These are phyloP conservation scores for Oryzias celebensis DNA, from an alignment of 2,113 vertebrate genomes.

Conservation along the genomic window DNA sequence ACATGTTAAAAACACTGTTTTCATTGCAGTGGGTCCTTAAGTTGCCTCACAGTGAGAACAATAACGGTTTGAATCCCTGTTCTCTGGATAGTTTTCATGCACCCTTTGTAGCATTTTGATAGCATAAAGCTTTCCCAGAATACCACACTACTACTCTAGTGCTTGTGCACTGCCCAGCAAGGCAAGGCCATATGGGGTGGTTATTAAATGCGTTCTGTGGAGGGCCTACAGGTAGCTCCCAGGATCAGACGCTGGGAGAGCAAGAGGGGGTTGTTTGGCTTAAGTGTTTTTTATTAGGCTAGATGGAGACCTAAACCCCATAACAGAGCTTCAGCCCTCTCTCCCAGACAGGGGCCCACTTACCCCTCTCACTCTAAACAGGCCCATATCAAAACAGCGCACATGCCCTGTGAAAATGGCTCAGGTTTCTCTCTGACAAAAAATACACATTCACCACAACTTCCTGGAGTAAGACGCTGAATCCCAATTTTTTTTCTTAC, in stretches of 20 bases:
- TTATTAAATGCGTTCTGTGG: conserved; percentile 69
- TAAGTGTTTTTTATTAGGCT: conserved; percentile 81
- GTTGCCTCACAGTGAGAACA: too few relatives aligned
- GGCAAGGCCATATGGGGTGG: conserved; percentile 16
- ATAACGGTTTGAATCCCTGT: too few relatives aligned
- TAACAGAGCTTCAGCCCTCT: conserved; percentile 69
- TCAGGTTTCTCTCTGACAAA: conserved; percentile 62
- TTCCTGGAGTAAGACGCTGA: conserved; percentile 63
- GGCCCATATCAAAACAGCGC: conserved; percentile 77
- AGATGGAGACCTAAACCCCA: conserved; percentile 79
- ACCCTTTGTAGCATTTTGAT: too few relatives aligned
- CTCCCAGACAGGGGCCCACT: conserved; percentile 74
- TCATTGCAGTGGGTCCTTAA: too few relatives aligned
- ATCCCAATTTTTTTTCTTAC: conserved; percentile 51
- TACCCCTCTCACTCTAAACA: conserved; percentile 53
- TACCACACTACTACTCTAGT: too few relatives aligned
- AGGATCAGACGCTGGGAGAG: conserved; percentile 66
- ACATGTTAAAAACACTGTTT: too few relatives aligned
- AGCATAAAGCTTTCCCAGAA: too few relatives aligned
- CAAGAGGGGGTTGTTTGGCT: conserved; percentile 72
- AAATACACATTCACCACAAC: conserved; percentile 63
- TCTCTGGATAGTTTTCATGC: too few relatives aligned
- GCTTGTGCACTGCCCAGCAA: not conserved
- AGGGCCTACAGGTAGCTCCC: conserved; percentile 74
- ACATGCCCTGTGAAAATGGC: conserved; percentile 58